Evolutionary conservation across 2,113 vertebrate genomes (phyloP).

Genomic region (Festucalex cinctus): DNA sequence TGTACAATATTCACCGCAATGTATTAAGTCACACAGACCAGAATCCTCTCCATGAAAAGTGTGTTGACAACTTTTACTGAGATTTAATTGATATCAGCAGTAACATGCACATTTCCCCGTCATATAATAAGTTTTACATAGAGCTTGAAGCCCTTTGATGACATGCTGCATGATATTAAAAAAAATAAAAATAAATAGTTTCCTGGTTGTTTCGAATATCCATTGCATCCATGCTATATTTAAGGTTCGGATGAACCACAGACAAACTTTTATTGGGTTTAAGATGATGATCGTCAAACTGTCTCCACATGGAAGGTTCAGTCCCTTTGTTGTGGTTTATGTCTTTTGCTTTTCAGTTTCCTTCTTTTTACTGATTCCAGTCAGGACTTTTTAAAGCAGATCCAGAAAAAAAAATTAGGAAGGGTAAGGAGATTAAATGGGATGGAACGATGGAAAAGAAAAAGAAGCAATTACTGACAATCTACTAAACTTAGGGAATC

Average conservation of each 20-base stretch:
- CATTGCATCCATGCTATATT: neutral
- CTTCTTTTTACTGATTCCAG: neutral
- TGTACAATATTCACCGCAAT: neutral
- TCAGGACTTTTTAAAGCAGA: neutral
- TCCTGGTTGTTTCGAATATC: neutral
- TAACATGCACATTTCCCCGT: neutral
- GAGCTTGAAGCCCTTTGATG: neutral
- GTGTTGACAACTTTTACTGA: neutral
- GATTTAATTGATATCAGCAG: neutral
- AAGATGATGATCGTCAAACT: neutral
- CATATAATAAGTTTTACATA: neutral
- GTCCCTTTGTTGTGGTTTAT: neutral
- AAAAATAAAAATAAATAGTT: neutral
- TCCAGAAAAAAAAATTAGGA: neutral
- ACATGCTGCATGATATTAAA: neutral
- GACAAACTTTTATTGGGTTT: neutral
- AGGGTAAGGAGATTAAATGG: neutral
- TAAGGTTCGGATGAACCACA: neutral
- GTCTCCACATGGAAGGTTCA: constrained; percentile 4
- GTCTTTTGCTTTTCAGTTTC: neutral
- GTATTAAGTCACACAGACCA: neutral
- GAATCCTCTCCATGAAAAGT: neutral
- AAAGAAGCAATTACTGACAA: neutral
- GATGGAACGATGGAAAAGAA: constrained; percentile 5
- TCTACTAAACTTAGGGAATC: neutral